Percentiles rank a stretch among this genome's conserved stretches.
phyloP scores from a whole-genome alignment of 2,113 vertebrate genomes.

The Perca fluviatilis region DNA sequence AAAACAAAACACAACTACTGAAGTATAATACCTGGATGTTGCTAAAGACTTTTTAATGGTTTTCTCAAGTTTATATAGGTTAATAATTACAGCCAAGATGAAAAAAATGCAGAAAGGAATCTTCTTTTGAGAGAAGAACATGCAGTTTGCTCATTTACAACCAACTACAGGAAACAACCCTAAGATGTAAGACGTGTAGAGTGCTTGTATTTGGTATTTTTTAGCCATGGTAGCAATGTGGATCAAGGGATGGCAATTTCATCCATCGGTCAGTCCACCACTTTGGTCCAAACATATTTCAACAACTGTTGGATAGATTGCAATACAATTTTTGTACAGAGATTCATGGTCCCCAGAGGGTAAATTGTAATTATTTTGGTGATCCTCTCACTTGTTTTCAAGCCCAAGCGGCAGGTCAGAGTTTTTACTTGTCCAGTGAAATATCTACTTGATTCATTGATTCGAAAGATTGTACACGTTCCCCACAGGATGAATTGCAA shows the following conservation, averaged over 20 bases:
- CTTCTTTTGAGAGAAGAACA: neutral
- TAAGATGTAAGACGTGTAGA: neutral
- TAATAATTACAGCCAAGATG: neutral
- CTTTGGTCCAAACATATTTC: neutral
- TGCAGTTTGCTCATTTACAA: neutral
- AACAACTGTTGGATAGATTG: neutral
- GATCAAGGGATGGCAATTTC: neutral
- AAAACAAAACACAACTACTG: slow-evolving; percentile 13
- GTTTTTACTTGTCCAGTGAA: neutral
- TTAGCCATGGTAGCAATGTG: neutral
- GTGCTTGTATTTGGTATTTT: neutral
- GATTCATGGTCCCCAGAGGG: neutral
- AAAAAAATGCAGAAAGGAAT: neutral
- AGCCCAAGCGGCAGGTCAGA: neutral
- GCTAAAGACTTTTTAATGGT: neutral
- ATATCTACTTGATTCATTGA: neutral
- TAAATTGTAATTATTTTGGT: neutral
- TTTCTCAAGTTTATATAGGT: no score
- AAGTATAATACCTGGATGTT: slow-evolving; percentile 10
- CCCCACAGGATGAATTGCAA: neutral
- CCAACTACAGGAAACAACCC: neutral
- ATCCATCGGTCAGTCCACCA: neutral
- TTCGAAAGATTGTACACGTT: neutral
- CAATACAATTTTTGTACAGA: neutral
- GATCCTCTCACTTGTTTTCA: neutral